phyloP scores from a whole-genome alignment of 2,113 vertebrate species.

The Nycticorax nycticorax region DNA sequence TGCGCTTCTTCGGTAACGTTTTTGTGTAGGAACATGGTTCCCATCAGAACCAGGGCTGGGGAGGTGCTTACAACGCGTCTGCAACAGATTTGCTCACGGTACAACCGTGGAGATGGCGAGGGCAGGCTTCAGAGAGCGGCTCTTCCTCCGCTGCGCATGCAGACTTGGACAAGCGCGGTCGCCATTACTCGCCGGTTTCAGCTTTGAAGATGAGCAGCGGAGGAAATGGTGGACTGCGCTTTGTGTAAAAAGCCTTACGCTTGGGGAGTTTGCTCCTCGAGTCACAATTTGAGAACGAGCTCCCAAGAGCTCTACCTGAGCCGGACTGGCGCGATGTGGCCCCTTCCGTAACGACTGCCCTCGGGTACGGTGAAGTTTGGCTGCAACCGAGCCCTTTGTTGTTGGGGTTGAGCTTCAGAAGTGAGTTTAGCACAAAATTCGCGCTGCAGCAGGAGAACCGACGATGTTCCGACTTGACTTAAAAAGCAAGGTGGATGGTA shows the following conservation, averaged over 20 bases:
- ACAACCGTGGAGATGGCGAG: background rate
- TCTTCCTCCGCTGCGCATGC: background rate
- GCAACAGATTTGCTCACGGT: background rate
- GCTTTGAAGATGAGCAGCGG: background rate
- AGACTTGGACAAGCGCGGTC: background rate
- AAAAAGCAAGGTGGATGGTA: background rate
- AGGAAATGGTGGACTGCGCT: background rate
- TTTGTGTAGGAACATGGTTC: background rate
- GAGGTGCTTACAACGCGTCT: background rate
- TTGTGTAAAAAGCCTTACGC: background rate
- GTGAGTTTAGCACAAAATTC: background rate
- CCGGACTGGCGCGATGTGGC: background rate
- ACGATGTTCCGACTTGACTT: background rate
- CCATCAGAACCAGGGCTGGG: background rate
- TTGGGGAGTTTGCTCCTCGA: background rate
- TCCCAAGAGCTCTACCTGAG: background rate
- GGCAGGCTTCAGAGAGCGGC: background rate
- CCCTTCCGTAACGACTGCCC: background rate
- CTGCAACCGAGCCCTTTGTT: background rate
- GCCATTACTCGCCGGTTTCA: background rate
- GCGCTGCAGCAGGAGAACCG: background rate
- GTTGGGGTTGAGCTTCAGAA: background rate
- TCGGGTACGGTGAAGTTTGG: background rate
- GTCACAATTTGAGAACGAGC: background rate
- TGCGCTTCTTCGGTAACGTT: background rate